phyloP scores from a whole-genome alignment of 2,113 vertebrate species.

The Upupa epops region DNA sequence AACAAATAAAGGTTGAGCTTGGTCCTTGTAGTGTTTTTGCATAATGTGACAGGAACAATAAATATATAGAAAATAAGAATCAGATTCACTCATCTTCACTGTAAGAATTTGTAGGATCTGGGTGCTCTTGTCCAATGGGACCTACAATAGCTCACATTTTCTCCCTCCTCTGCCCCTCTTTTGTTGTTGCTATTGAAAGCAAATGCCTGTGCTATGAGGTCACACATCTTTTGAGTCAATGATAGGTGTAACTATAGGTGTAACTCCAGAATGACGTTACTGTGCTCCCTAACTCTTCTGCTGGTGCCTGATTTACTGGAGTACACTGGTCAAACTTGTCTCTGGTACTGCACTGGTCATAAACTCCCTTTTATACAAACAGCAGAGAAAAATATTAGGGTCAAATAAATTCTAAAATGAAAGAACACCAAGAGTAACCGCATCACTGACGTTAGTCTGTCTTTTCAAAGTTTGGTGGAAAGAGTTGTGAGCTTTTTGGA shows the following conservation, averaged over 20 bases:
- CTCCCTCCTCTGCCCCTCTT: not conserved
- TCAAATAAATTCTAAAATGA: slow-evolving; percentile 5
- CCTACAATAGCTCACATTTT: not conserved
- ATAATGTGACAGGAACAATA: not conserved
- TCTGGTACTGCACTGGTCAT: not conserved
- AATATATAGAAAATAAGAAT: not conserved
- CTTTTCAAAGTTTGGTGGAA: not conserved
- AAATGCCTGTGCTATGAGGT: not conserved
- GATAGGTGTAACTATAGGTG: slow-evolving; percentile 1
- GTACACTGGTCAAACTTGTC: not conserved
- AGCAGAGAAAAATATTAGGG: not conserved
- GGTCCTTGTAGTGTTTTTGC: not conserved
- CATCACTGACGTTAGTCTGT: not conserved
- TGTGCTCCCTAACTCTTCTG: not conserved
- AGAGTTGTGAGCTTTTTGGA: not conserved
- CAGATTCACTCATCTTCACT: not conserved
- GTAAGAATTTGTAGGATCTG: not conserved
- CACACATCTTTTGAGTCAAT: not conserved
- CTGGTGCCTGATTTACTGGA: slow-evolving; percentile 28
- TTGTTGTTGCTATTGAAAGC: not conserved
- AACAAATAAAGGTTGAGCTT: not conserved
- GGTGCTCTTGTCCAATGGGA: not conserved
- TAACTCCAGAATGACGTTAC: not conserved
- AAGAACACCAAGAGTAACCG: not conserved
- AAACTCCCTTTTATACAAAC: not conserved